Evolutionary conservation across 2,113 vertebrate species (phyloP), one percentile per base, ranked within the genome.

Genomic region (Epinephelus fuscoguttatus): DNA sequence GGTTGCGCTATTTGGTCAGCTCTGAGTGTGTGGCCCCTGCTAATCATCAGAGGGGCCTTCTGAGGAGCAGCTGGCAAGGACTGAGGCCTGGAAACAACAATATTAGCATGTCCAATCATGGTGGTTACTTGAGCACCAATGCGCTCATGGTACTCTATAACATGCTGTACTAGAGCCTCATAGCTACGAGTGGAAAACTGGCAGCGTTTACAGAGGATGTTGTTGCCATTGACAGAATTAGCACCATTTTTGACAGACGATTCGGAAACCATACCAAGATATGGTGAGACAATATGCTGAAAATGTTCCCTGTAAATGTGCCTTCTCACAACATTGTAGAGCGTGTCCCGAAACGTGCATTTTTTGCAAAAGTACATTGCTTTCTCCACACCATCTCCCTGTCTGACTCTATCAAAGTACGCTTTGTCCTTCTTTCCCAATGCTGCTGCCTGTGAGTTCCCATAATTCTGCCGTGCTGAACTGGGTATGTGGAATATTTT

Each of bases 251-350:
- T 98, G 81, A 98, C 94, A 10, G 96, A 97, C 33, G 97, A 97
- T 30, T 99, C 97, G 6, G 97, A 94, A 86, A 96, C 95, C 95
- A 96, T 97, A 19, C 96, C 96, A 88, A 99, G 91, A 72, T 99
- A 99, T 71, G 98, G 97, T 80, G 97, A 96, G 70, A 97, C 97
- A 89, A 99, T 97, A 27, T 99, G 98, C 92, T 98, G 97, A 95
- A 99, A 99, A 95, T 99, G 98, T 97, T 99, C 98, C 95, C 98
- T 97, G 96, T 99, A 99, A 92, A 99, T 99, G 95, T 99, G 98
- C 92, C 98, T 97, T 91, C 97, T 96, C 85, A 99, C 98, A 82
- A 98, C 97, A 88, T 99, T 98, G 80, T 99, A 99, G 30, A 99
- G 96, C 77, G 96, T 96, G 91, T 99, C 98, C 82, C 97, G 96